Base-by-base conservation (phyloP, 2,888 invertebrate genomes). In the Hemicrepidius hirtus region DNA sequence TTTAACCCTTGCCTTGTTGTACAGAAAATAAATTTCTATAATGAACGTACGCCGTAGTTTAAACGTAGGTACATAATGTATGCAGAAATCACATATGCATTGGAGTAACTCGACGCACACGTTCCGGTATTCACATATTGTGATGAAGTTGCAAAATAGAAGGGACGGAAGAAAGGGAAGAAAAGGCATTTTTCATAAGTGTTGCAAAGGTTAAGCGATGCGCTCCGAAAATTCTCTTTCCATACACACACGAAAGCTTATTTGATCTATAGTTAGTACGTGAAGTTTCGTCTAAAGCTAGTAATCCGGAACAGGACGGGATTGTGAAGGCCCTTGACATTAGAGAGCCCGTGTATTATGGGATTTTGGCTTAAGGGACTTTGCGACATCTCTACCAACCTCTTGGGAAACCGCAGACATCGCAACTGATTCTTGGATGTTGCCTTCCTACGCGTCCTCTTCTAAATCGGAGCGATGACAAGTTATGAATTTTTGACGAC, bases 241-340 rank as follows among this genome's bases (percentile, higher is more conserved):
- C 44, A 66, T 71, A 66, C 66, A 71, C 57, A 62, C 41, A 55
- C 24, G 41, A 71, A 59, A 69, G 74, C 75, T 73, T 73, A 75
- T 76, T 77, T 76, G 76, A 77, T 77, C 71, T 76, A 76, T 75
- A 73, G 74, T 76, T 75, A 75, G 75, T 71, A 72, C 74, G 73
- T 74, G 74, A 69, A 72, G 66, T 75, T 77, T 66, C 59, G 66
- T 53, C 65, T 73, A 72, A 75, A 69, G 74, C 68, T 53, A 66
- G 71, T 77, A 77, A 77, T 77, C 77, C 77, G 72, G 68, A 76
- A 73, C 74, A 74, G 76, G 71, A 71, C 77, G 71, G 72, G 71
- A 75, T 77, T 71, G 66, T 71, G 69, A 69, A 73, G 75, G 73
- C 74, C 75, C 77, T 75, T 75, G 73, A 76, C 77, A 73, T 73